These are phyloP conservation scores for Ginglymostoma cirratum DNA, from an alignment of 2,113 vertebrate species.

Conservation along the genomic window DNA sequence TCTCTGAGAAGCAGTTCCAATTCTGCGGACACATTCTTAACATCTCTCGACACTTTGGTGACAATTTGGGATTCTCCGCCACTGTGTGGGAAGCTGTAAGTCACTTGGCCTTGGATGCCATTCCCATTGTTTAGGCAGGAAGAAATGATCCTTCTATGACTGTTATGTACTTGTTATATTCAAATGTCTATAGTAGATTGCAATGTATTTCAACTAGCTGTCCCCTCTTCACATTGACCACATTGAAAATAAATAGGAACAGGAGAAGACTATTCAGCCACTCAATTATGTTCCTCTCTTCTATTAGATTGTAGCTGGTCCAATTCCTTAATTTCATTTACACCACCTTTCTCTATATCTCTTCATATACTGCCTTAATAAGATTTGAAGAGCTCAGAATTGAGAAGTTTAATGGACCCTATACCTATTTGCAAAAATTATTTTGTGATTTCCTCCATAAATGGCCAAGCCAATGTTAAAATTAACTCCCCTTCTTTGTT, in stretches of 20 bases:
- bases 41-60: not conserved
- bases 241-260: not conserved
- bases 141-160: not conserved
- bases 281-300: not conserved
- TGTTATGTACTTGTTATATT: not conserved
- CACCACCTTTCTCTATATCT: not conserved
- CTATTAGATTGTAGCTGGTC: not conserved
- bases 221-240: not conserved
- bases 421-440: not conserved
- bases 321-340: not conserved
- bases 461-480: not conserved
- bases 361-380: not conserved
- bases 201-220: not conserved
- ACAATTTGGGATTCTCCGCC: not conserved
- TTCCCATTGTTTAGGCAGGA: not conserved
- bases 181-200: not conserved
- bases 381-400: not conserved
- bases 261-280: not conserved
- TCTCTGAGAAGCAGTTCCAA: not conserved
- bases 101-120: not conserved
- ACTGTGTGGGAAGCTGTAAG: constrained; percentile 19
- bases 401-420: not conserved
- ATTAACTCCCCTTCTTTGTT: not conserved
- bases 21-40: not conserved
- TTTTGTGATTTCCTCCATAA: not conserved